Conservation (phyloP, 2,888 invertebrate genomes). For the Mythimna pallens region DNA sequence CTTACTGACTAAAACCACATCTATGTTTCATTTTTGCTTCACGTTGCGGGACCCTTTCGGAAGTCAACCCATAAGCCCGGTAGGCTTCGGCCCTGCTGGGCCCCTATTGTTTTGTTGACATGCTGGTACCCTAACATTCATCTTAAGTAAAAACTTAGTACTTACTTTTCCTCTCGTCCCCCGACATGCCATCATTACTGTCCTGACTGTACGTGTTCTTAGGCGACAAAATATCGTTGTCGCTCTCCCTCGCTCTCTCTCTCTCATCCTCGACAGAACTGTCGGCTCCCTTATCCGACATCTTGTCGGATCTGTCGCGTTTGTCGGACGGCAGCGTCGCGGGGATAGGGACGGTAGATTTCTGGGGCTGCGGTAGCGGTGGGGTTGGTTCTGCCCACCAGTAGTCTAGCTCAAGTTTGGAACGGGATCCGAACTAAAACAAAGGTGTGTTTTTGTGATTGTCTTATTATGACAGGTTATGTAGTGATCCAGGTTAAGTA, state of each 20-base stretch:
- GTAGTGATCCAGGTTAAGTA: no score
- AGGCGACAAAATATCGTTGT: slow-evolving; percentile 84
- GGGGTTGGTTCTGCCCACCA: slow-evolving; percentile 93
- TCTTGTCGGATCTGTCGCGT: slow-evolving; percentile 54
- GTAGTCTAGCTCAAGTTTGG: slow-evolving; percentile 94
- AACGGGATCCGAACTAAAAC: slow-evolving; percentile 93
- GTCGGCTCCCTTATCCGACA: slow-evolving; percentile 75
- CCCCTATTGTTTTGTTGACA: no score
- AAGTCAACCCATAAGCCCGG: no score
- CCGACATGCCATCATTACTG: slow-evolving; percentile 87
- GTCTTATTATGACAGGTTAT: neutral
- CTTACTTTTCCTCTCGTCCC: slow-evolving; percentile 85
- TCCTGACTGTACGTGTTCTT: slow-evolving; percentile 84
- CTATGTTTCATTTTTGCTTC: no score
- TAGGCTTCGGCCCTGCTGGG: no score
- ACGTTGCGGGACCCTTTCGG: no score
- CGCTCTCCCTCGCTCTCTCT: slow-evolving; percentile 76
- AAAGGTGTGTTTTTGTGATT: neutral
- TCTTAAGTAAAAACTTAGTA: neutral
- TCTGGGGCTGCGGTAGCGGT: slow-evolving; percentile 77
- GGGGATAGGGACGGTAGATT: slow-evolving; percentile 20
- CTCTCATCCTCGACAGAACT: slow-evolving; percentile 79
- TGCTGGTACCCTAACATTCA: no score
- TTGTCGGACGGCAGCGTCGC: slow-evolving; percentile 39
- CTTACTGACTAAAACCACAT: no score